Conservation (phyloP, 2,113 vertebrate genomes). For the Hydropotes inermis region DNA sequence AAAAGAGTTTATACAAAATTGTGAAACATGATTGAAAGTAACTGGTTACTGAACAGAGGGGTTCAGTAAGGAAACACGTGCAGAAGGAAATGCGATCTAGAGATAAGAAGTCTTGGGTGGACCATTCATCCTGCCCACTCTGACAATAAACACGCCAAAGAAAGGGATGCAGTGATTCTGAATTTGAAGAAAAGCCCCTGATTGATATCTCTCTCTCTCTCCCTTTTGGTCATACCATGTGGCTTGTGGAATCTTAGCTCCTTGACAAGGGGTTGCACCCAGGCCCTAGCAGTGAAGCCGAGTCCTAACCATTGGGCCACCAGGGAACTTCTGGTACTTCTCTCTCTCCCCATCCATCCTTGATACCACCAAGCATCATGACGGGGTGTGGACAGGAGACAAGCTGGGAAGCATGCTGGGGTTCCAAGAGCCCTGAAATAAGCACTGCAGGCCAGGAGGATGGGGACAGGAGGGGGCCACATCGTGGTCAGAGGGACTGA, state of each 20-base stretch:
- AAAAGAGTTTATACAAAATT: not conserved
- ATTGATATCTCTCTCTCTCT: not conserved
- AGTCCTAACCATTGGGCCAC: not conserved
- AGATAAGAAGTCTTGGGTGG: not conserved
- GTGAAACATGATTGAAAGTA: not conserved
- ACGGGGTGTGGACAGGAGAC: not conserved
- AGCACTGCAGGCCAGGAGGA: not conserved
- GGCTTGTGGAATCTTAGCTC: not conserved
- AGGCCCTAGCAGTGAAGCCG: not conserved
- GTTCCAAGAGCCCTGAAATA: not conserved
- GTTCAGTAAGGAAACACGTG: not conserved
- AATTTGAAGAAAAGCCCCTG: not conserved
- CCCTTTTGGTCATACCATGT: not conserved
- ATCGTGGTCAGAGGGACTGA: too few relatives aligned
- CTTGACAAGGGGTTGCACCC: not conserved
- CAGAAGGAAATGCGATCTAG: rapidly evolving
- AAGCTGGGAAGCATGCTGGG: not conserved
- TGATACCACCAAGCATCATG: too few relatives aligned
- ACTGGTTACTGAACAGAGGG: not conserved
- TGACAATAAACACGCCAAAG: too few relatives aligned
- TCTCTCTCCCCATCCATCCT: not conserved
- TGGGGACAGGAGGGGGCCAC: not conserved
- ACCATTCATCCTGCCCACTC: not conserved
- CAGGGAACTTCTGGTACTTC: too few relatives aligned
- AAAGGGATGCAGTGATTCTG: not conserved